Evolutionary conservation across 2,113 vertebrate species (phyloP), one percentile per base, ranked within the genome.

Genomic region (Parus major): DNA sequence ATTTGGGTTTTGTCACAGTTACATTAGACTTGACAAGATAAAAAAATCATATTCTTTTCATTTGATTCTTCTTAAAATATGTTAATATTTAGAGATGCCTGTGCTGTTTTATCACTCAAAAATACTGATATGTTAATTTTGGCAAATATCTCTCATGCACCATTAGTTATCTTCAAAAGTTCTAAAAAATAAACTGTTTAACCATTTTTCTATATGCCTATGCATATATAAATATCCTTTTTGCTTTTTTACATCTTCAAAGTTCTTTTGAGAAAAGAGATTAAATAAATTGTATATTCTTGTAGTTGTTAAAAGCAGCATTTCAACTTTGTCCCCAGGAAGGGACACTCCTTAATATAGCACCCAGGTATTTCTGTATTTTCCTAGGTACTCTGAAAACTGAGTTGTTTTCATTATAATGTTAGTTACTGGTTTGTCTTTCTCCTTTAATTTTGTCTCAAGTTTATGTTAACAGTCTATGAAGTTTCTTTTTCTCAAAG

Each of bases 311-410:
- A 31, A 27, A 64, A 84, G 7, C 8, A 91, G 1, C 15, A 41
- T 60, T 50, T 84, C 27, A 84, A 2, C 8, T 71, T 64, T 50
- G 2, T 39, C 44, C 22, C 53, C 39, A 78, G 42, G 18, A 78
- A 42, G 7, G 4, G 6, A 1, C 1, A 11, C 12, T 31, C 7
- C 11, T 47, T 31, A 31, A 12, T 39, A 41, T 11, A 64, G 3
- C 15, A 84, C 7, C 10, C 64, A 75, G 7, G 5, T 39, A 66
- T 59, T 55, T 72, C 53, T 72, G 15, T 61, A 41, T 69, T 61
- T 88, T 66, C 55, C 27, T 20, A 31, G 47, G 7, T 29, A 36
- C 13, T 56, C n/a, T 56, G 39, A 52, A 64, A 21, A 57, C 8
- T 53, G 31, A 55, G 3, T 56, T 73, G 2, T 36, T 81, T 85